Base-by-base conservation (phyloP, 2,113 vertebrate genomes). In the Pithys albifrons region DNA sequence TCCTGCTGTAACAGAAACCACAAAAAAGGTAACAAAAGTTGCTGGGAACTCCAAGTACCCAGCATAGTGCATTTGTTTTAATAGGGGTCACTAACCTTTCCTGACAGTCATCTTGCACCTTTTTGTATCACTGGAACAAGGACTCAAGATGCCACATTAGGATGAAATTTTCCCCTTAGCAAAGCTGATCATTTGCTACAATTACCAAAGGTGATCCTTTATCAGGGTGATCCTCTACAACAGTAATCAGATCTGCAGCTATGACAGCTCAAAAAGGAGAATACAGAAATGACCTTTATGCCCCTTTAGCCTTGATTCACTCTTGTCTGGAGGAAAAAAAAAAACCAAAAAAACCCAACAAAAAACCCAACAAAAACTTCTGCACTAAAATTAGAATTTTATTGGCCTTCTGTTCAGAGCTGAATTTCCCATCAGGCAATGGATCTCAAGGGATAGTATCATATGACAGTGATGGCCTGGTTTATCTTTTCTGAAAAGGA, bases 301-400 rank as follows among this genome's bases (percentile, higher is more conserved):
- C 25, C 41, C 45, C 55, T 71, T 79, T 64, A 85, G 87, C 85
- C 80, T 89, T 69, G 73, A 93, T 75, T 94, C 29, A n/a, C 16
- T 67, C 49, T 45, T 67, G 7, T 45, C 16, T 59, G 43, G 14
- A 14, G n/a, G 39, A 69, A 73, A 37, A 14, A 73, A 41, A 55
- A 41, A 43, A 43, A 14, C 8, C 8, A 62, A 62, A 80, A 55
- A 41, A 17, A 2, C 0, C 41, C n/a, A 43, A 15, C 41, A 43
- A 43, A 43, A 43, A 43, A 43, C 12, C 13, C 41, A 62, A 67
- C 76, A 55, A 41, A 17, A 2, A 41, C 20, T 91, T 88, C 39
- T 70, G 45, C 29, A 55, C 89, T 94, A 95, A 94, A 94, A 93
- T 95, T 88, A 93, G 65, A 43, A 23, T 78, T 80, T 62, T 77